phyloP scores from a whole-genome alignment of 2,113 vertebrate species.

The Heliornis fulica region DNA sequence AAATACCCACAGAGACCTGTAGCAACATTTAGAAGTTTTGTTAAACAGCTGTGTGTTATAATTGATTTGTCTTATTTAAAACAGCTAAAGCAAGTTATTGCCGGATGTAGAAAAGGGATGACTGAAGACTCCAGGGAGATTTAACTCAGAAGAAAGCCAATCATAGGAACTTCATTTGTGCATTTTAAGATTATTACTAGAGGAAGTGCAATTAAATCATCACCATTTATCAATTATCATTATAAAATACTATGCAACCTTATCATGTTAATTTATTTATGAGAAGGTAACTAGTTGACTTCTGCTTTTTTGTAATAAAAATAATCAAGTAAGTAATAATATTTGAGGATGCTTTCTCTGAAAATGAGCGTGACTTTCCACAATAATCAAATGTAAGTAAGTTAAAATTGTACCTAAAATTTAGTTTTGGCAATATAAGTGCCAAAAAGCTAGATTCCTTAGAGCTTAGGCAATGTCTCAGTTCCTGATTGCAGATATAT shows the following conservation, averaged over 20 bases:
- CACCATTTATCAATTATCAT: slow-evolving; percentile 75
- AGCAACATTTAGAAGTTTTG: slow-evolving; percentile 72
- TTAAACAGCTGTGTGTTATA: slow-evolving; percentile 80
- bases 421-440: background rate
- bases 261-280: slow-evolving; percentile 69
- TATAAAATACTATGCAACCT: slow-evolving; percentile 70
- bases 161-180: slow-evolving; percentile 66
- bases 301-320: slow-evolving; percentile 39
- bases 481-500: background rate
- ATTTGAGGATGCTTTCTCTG: background rate
- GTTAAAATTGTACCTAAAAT: background rate
- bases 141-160: slow-evolving; percentile 73
- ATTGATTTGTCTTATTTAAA: slow-evolving; percentile 83
- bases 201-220: slow-evolving; percentile 80
- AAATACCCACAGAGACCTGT: slow-evolving; percentile 77
- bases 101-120: slow-evolving; percentile 70
- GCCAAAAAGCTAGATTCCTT: background rate
- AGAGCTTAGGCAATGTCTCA: background rate
- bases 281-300: slow-evolving; percentile 63
- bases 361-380: background rate
- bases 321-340: slow-evolving; percentile 27
- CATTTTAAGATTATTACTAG: slow-evolving; percentile 71
- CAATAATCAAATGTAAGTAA: background rate
- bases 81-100: slow-evolving; percentile 71
- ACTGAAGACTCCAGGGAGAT: slow-evolving; percentile 73